Evolutionary conservation across 2,113 vertebrate genomes (phyloP), one percentile per base, ranked within the genome.

Genomic region (Phycodurus eques): DNA sequence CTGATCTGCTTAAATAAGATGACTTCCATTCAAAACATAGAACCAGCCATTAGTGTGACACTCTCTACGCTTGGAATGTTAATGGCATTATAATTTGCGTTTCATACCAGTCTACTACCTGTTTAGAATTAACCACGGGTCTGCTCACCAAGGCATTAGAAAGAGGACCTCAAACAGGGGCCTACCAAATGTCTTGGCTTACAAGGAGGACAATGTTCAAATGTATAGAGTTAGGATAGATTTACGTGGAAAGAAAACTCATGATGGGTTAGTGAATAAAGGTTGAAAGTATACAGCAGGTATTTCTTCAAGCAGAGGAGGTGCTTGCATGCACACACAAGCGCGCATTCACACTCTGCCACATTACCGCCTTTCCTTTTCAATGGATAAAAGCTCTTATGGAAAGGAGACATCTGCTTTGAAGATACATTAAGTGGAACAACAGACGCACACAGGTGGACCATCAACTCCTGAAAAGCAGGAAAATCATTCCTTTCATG

Each of bases 1-100:
- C 90, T 67, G 72, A 85, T 91, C 87, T 84, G 54, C 70, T 82
- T 84, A 88, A 90, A 91, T 89, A 90, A 87, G 86, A 89, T 81
- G 80, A 83, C 80, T 89, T 74, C 83, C 75, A 79, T 87, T 81
- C 80, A 79, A 87, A 70, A 80, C 68, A 42, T 66, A 63, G 72
- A 66, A 65, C 70, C 81, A 75, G 83, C 80, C 83, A 87, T 88
- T 91, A 88, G 86, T 80, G 56, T 82, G 71, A 69, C 76, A 42
- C 72, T 68, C 31, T 12, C 60, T 75, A 79, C 84, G 82, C 76
- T 72, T 82, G 59, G 87, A 87, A 91, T 90, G 84, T 84, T 89
- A 88, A 90, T 86, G 84, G 69, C 82, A 84, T 91, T 78, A 83
- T 83, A 77, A 84, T 91, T 87, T 89, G 83, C 87, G 88, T 90